Evolutionary conservation across 2,113 vertebrate genomes (phyloP), one percentile per base, ranked within the genome.

Genomic region (Odontophorus gujanensis): DNA sequence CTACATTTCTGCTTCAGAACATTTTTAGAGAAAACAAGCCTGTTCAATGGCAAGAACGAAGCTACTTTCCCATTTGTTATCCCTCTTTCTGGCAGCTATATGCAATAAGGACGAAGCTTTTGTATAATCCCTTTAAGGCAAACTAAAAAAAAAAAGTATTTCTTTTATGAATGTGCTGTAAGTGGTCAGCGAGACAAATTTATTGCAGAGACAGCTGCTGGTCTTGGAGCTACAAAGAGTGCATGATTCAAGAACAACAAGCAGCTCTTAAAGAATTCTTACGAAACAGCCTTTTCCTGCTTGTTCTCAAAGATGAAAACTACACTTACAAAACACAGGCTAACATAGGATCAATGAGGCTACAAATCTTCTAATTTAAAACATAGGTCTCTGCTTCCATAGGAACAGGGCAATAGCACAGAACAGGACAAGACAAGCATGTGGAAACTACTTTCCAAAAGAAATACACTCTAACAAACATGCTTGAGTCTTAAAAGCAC

Each of bases 281-380:
- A 81, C 4, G 42, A 93, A 96, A 78, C 65, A 91, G 65, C 57
- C 92, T 83, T 87, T 78, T 85, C 76, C 55, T 95, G 62, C 40
- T 74, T 22, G 53, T 50, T 93, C 28, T n/a, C 30, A 78, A 83
- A 91, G 85, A 77, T 24, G 13, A 85, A 71, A 93, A 80, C 38
- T 59, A 10, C 15, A 59, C 26, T 74, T 43, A 38, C 42, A 57
- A 81, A 87, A 86, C 62, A 14, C 55, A 90, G 55, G 51, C 63
- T 43, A 47, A 74, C 17, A 19, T 3, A 61, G 34, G 32, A 93
- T 63, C 2, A 2, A 77, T 34, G 34, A 80, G 22, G 50, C 16
- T 66, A 22, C 12, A 66, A 19, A 21, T 40, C 36, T 66, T 65
- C 80, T 30, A 48, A 24, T 76, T 71, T 8, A 68, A 68, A 63